Conservation (phyloP, 2,113 vertebrate species). For the Galeopterus variegatus region DNA sequence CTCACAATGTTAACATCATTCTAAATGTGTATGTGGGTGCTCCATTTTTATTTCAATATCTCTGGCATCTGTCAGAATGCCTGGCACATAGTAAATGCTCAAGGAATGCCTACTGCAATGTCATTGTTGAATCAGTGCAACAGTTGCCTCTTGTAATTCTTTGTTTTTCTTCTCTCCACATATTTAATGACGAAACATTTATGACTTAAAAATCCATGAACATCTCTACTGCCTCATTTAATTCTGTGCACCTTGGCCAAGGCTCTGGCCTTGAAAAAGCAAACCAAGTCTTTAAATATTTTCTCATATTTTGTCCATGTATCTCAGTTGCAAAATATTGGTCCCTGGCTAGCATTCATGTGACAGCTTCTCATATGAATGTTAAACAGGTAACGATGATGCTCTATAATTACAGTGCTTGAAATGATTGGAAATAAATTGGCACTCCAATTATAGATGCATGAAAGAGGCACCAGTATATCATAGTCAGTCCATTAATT, state of each 20-base stretch:
- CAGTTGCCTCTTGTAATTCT: neutral
- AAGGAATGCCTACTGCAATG: neutral
- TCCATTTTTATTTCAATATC: neutral
- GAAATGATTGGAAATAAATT: conserved; percentile 93
- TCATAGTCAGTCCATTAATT: conserved; percentile 91
- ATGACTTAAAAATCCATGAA: conserved; percentile 61
- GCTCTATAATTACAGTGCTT: conserved; percentile 91
- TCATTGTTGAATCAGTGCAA: neutral
- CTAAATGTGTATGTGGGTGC: neutral
- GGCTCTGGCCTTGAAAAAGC: conserved; percentile 75
- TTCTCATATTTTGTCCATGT: conserved; percentile 81
- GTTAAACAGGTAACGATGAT: conserved; percentile 90
- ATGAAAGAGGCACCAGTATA: conserved; percentile 88
- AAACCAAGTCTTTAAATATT: conserved; percentile 77
- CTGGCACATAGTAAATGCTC: neutral
- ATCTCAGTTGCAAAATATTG: conserved; percentile 85
- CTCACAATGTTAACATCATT: neutral
- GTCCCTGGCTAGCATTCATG: conserved; percentile 84
- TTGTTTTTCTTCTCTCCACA: neutral
- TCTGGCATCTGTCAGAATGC: neutral
- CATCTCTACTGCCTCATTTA: conserved; percentile 58
- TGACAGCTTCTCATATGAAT: conserved; percentile 87
- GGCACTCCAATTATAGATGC: conserved; percentile 91
- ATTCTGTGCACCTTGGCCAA: conserved; percentile 66
- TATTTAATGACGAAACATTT: conserved; percentile 70